Conservation (phyloP, 2,797 vertebrate genomes). For the Okamejei kenojei region DNA sequence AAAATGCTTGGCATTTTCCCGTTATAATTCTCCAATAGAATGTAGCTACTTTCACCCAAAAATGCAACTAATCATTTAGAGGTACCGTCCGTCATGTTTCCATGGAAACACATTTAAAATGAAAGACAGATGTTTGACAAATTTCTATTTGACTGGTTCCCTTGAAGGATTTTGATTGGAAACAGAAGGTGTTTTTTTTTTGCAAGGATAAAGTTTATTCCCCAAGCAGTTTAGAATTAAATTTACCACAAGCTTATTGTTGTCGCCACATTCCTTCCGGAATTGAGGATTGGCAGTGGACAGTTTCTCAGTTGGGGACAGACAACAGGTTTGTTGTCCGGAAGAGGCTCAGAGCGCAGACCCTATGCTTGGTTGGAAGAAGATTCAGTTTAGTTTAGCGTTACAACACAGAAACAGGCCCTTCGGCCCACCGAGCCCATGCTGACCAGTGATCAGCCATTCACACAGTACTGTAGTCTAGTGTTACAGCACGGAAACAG, state of each 20-base stretch:
- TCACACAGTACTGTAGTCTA: no score
- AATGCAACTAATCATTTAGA: neutral
- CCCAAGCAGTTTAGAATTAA: neutral
- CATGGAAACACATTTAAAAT: constrained; percentile 4
- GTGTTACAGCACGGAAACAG: no score
- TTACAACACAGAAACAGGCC: no score
- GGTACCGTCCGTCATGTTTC: neutral
- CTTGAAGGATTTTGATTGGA: neutral
- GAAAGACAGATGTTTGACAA: constrained; percentile 22
- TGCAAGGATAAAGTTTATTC: neutral
- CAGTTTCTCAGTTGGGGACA: neutral
- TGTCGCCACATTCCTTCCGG: neutral
- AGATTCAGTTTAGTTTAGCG: neutral
- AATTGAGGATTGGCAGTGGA: neutral
- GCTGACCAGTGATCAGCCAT: no score
- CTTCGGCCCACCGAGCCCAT: no score
- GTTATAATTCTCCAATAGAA: neutral
- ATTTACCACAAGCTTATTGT: neutral
- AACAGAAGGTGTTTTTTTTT: neutral
- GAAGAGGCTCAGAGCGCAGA: neutral
- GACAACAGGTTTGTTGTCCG: neutral
- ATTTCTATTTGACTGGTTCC: neutral
- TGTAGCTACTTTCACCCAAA: neutral
- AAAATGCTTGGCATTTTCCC: neutral
- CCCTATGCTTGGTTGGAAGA: neutral